phyloP scores from a whole-genome alignment of 2,888 invertebrate species.

The Leptothorax acervorum region DNA sequence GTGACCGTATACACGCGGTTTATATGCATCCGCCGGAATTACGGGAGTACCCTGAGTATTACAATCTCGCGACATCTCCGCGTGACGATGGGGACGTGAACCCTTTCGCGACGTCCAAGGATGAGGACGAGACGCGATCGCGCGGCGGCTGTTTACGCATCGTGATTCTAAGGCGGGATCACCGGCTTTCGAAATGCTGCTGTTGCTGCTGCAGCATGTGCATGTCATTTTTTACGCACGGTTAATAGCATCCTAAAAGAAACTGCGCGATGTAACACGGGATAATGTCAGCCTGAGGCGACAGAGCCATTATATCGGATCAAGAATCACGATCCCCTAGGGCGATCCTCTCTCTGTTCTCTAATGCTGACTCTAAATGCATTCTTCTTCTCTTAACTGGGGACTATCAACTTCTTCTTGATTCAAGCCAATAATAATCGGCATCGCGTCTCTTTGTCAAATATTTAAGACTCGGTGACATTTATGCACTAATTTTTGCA shows the following conservation, averaged over 20 bases:
- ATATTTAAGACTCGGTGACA: background rate
- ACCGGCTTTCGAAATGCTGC: constrained; percentile 28
- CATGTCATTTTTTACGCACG: background rate
- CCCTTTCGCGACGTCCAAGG: constrained; percentile 3
- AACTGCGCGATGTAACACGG: background rate
- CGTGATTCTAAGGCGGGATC: constrained; percentile 8
- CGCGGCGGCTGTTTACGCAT: constrained; percentile 4
- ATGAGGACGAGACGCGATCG: constrained; percentile 4
- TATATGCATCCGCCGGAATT: constrained; percentile 13
- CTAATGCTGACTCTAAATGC: background rate
- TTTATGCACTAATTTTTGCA: background rate
- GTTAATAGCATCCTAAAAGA: background rate
- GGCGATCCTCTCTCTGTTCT: background rate
- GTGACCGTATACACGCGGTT: background rate
- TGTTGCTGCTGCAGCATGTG: background rate
- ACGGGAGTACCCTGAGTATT: background rate
- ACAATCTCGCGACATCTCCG: constrained; percentile 2
- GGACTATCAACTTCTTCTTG: background rate
- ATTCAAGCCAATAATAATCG: background rate
- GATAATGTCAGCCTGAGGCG: background rate
- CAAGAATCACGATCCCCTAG: background rate
- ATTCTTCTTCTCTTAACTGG: background rate
- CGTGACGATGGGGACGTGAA: background rate
- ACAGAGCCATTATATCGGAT: background rate
- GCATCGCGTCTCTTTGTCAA: background rate